phyloP scores from a whole-genome alignment of 2,113 vertebrate species.

The Zeus faber region DNA sequence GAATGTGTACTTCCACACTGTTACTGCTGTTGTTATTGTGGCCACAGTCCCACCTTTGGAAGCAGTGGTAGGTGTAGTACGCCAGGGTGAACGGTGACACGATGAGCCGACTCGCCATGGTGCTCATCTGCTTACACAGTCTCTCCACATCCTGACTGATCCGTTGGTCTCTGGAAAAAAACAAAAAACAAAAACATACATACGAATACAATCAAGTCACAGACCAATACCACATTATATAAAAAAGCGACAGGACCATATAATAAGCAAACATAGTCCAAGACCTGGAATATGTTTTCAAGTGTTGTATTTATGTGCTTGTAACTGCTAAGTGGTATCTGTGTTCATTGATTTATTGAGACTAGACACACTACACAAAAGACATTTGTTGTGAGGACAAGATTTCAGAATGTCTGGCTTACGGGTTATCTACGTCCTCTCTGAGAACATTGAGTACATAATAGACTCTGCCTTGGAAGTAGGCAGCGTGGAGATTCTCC shows the following conservation, averaged over 20 bases:
- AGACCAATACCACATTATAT: too few species aligned
- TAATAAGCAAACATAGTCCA: too few species aligned
- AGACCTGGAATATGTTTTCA: too few species aligned
- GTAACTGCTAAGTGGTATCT: too few species aligned
- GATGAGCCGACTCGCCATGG: conserved; percentile 86
- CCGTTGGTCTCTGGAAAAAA: conserved; percentile 85
- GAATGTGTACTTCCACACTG: too few species aligned
- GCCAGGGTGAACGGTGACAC: conserved; percentile 87
- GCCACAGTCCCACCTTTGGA: conserved; percentile 88
- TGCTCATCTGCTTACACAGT: conserved; percentile 91
- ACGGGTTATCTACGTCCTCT: conserved; percentile 95
- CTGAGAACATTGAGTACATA: conserved; percentile 88
- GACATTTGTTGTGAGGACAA: not conserved
- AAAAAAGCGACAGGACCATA: too few species aligned
- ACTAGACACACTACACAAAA: too few species aligned
- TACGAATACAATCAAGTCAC: too few species aligned
- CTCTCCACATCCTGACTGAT: conserved; percentile 95
- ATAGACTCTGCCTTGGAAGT: conserved; percentile 89
- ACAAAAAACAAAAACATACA: not conserved
- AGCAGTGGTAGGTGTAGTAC: conserved; percentile 96
- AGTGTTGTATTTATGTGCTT: too few species aligned
- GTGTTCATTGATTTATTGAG: not conserved
- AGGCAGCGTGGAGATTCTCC: conserved; percentile 84
- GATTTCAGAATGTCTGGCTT: conserved; percentile 45
- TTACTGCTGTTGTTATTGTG: too few species aligned